Base-by-base conservation (phyloP, 2,113 vertebrate species). In the Zapornia atra region DNA sequence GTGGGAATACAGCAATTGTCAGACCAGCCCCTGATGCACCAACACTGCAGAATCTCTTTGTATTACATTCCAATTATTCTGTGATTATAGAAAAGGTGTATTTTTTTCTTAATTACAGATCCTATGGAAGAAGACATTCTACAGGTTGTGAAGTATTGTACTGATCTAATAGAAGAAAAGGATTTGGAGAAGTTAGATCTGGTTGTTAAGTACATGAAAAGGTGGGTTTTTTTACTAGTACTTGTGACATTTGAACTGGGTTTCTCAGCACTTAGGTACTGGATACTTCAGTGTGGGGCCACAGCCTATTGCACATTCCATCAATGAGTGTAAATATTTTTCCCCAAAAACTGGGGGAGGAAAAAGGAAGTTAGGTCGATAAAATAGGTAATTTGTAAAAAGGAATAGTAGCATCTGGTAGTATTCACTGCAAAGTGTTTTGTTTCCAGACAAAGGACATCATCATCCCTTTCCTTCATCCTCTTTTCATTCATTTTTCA, bases 51-150 rank as follows among this genome's bases (percentile, higher is more conserved):
- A 22, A 68, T 79, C 82, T 57, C 10, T 53, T 76, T 68, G 38
- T 68, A 0, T 60, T 78, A 2, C 21, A 18, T 68, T 81, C n/a
- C 24, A 40, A 3, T 89, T 75, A 34, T 42, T 76, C 20, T 75
- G 2, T 64, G 24, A 31, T 87, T 80, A 46, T 61, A 34, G 11
- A 83, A 87, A 82, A 69, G 2, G 29, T 51, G 4, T 56, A 1
- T 26, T 12, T 7, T 31, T 15, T 59, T 40, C 28, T 63, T 5
- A 44, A 70, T 89, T 86, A 60, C 96, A 99, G 99, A 99, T 96
- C 99, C 99, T 56, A 99, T 99, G 99, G 99, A 99, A 96, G 99
- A 99, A 98, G 99, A 99, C 96, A 99, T 99, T 94, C 97, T 99
- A 53, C 99, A 99, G 97, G 99, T 99, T 94, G 99, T 99, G 75